A percentile compares a stretch with the other conserved stretches of the same genome.
phyloP scores from a whole-genome alignment of 2,888 invertebrate genomes.

The Lepidonotus clava region DNA sequence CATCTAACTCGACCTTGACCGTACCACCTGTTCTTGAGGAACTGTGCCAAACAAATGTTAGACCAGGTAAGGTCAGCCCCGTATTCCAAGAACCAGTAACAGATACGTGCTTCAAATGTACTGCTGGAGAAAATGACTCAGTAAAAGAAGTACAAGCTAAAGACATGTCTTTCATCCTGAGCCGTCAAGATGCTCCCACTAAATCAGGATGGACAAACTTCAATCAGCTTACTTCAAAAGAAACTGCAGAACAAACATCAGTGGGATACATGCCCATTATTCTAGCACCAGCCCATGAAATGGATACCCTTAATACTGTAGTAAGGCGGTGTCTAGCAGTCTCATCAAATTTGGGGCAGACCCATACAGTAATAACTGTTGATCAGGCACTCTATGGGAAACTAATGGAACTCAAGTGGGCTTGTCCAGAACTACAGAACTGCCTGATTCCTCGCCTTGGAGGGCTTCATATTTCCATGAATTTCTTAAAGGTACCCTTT shows the following conservation, averaged over 20 bases:
- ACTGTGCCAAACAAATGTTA: too few species aligned
- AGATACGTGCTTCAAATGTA: too few species aligned
- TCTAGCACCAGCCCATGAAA: conserved; percentile 17
- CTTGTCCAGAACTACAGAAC: neutral
- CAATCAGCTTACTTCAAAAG: neutral
- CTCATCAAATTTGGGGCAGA: neutral
- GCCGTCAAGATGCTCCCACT: neutral
- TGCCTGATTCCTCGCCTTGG: conserved; percentile 45
- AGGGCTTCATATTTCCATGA: conserved; percentile 43
- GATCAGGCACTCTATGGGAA: neutral
- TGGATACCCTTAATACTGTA: conserved; percentile 12
- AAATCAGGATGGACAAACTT: neutral
- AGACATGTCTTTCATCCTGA: neutral
- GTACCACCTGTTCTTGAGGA: too few species aligned
- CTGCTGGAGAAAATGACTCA: neutral
- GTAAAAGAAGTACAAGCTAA: neutral
- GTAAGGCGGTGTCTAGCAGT: neutral
- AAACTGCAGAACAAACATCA: neutral
- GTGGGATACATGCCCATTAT: neutral
- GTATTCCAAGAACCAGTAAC: too few species aligned
- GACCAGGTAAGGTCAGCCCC: too few species aligned
- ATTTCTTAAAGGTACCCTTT: conserved; percentile 53
- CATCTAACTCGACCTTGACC: too few species aligned
- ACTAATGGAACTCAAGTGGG: conserved; percentile 31
- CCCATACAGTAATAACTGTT: neutral